Base-by-base conservation (phyloP, 2,888 invertebrate species). In the Dusona sp. region DNA sequence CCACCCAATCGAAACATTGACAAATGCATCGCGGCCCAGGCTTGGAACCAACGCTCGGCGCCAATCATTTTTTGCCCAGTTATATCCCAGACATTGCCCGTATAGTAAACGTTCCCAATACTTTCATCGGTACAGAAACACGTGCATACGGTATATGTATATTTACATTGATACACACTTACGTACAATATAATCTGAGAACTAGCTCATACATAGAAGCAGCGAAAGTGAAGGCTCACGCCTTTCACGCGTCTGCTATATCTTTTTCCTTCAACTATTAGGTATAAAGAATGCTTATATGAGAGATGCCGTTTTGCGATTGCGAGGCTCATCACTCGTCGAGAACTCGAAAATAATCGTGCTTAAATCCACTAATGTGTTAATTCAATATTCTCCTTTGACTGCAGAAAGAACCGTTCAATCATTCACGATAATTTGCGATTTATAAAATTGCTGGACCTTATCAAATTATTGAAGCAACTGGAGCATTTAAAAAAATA, bases 201-300 rank as follows among this genome's bases (percentile, higher is more conserved):
- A n/a, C 16, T 25, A 67, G 33, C 54, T 54, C 81, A 42, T 67
- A 64, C 42, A 48, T 51, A 61, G 38, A 57, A 67, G 36, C 22
- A 79, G 79, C 83, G 85, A 86, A 86, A 86, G 85, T 83, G 85
- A 82, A 78, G 33, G 51, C 70, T 67, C 77, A 61, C 72, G 84
- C 75, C 80, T 79, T 75, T 75, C 81, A n/a, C 85, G 83, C 48
- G 22, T 65, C 42, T 33, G 65, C 75, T 25, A 19, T 29, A 65
- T 75, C n/a, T 19, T 79, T 82, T 79, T 75, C 75, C 74, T 67
- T n/a, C 72, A 64, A 57, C 72, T 54, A 70, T 83, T 25, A 61
- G 61, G 29, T 4, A 72, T 57, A 73, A 74, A 51, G 51, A 81
- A 74, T 65, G 36, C 73, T 72, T 6, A 38, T 22, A 16, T 42